Evolutionary conservation across 2,888 invertebrate species (phyloP).

Genomic region (Hirtodrosophila trivittata): DNA sequence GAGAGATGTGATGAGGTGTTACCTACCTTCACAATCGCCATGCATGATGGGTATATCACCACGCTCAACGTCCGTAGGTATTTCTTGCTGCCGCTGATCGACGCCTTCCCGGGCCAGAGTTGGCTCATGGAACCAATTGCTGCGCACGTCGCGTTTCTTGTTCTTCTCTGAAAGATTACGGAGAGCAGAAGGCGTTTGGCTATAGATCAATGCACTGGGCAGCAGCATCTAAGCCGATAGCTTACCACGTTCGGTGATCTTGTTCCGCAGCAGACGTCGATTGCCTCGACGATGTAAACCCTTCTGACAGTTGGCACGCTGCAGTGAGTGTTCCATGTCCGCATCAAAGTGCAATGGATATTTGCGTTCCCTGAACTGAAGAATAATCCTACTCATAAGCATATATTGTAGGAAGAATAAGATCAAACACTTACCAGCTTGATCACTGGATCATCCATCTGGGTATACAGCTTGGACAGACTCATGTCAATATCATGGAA

Average conservation of each 20-base stretch:
- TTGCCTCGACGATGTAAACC: constrained; percentile 81
- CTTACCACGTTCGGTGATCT: constrained; percentile 82
- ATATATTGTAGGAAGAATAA: neutral
- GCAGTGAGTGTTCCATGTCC: constrained; percentile 82
- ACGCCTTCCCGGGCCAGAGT: constrained; percentile 74
- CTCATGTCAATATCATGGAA: constrained; percentile 82
- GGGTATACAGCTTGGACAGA: constrained; percentile 82
- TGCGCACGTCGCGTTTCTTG: constrained; percentile 84
- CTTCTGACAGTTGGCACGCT: constrained; percentile 84
- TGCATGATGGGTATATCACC: constrained; percentile 88
- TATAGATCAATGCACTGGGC: constrained; percentile 40
- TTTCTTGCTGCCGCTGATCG: constrained; percentile 78
- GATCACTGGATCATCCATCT: constrained; percentile 84
- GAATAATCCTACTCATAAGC: constrained; percentile 1
- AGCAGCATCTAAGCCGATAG: constrained; percentile 29
- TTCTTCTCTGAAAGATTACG: constrained; percentile 80
- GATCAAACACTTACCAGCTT: constrained; percentile 79
- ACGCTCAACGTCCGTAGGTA: constrained; percentile 84
- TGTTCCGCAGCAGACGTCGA: constrained; percentile 81
- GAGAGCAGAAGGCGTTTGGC: constrained; percentile 36
- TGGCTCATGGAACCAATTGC: constrained; percentile 81
- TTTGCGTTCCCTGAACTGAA: constrained; percentile 83
- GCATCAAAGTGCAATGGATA: constrained; percentile 84
- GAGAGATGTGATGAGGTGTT: constrained; percentile 16
- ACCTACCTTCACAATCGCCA: constrained; percentile 86